These are phyloP conservation scores for Adelges cooleyi DNA, from an alignment of 1,140 invertebrate genomes.

Conservation along the genomic window DNA sequence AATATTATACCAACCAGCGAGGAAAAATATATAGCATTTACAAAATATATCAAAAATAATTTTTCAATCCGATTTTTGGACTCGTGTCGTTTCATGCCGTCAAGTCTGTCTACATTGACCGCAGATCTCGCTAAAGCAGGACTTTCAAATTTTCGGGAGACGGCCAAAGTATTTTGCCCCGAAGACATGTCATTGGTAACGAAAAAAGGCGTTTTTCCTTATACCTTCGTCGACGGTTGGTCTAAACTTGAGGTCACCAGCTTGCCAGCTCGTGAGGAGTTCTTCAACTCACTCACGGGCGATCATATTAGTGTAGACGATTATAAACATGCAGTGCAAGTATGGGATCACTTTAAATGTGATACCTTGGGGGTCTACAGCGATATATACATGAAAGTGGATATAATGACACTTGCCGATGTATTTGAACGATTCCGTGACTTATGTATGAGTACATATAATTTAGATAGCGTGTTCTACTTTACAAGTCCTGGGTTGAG, in stretches of 20 bases:
- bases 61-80: conserved; percentile 32
- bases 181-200: conserved; percentile 25
- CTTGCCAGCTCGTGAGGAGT: conserved; percentile 36
- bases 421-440: conserved; percentile 39
- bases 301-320: conserved; percentile 36
- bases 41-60: not conserved
- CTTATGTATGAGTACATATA: conserved; percentile 35
- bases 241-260: conserved; percentile 34
- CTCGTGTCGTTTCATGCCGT: conserved; percentile 31
- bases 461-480: conserved; percentile 33
- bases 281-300: conserved; percentile 38
- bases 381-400: conserved; percentile 40
- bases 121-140: not conserved
- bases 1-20: not conserved
- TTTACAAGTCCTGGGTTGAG: conserved; percentile 37
- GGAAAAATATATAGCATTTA: not conserved
- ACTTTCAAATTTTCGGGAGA: not conserved
- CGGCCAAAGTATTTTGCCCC: not conserved
- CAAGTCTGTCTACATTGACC: not conserved
- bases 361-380: conserved; percentile 38
- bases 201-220: conserved; percentile 35
- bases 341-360: conserved; percentile 39
- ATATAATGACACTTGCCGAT: conserved; percentile 39
- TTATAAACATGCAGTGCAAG: conserved; percentile 38
- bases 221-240: conserved; percentile 34